Base-by-base conservation (phyloP, 2,888 invertebrate genomes). In the Apodemia hepburni region DNA sequence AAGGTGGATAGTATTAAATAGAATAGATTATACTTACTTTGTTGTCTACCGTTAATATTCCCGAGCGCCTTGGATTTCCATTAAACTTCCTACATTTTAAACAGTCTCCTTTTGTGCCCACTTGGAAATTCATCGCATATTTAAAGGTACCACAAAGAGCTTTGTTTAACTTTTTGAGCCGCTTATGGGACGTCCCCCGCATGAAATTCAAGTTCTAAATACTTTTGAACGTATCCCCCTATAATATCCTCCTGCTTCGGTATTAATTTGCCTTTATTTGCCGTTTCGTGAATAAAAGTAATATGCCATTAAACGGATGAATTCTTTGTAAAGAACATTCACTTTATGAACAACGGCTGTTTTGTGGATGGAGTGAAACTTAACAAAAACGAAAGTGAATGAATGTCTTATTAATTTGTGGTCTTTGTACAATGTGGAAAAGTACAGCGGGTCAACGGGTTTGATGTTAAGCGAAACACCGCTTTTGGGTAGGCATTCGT, bases 51-150 rank as follows among this genome's bases (percentile, higher is more conserved):
- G 73, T 82, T 84, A 84, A 85, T 83, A 86, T 84, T 85, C 84
- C 81, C 79, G 77, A 79, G 78, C 78, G 77, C 75, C 71, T 73
- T 75, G 75, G 76, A 81, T 85, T 85, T 79, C 82, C 85, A 84
- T 87, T 82, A 81, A 88, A 87, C 83, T 87, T 87, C 78, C 81
- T 80, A 84, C 82, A 84, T 85, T 87, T 87, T 82, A 85, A 84
- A 82, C 84, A 82, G 82, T 81, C 75, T 78, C 80, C 82, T 83
- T 81, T 84, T 75, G 79, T 78, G 78, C 77, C 76, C 75, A 79
- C 80, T 85, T 81, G 74, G 74, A 79, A 85, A 85, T 86, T 86
- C 86, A 83, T 81, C 81, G 85, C 81, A 83, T 85, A 86, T 85
- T 87, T 85, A 82, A 81, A 80, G 81, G 79, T 76, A 73, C 74